Evolutionary conservation across 2,888 invertebrate species (phyloP).

Genomic region (Meandrusa payeni): DNA sequence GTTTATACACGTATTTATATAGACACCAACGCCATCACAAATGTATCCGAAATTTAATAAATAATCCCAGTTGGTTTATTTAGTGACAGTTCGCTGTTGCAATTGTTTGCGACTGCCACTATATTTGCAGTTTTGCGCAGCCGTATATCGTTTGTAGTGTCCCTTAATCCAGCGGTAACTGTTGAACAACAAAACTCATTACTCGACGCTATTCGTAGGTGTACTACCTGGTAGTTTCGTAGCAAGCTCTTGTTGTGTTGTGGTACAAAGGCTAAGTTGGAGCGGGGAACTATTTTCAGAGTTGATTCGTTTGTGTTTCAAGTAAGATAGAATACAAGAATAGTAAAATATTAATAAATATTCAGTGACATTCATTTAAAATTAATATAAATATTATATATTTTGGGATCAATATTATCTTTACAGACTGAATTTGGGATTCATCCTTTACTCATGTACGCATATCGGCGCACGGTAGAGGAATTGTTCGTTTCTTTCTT

Average conservation of each 20-base stretch:
- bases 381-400: too few relatives aligned
- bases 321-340: too few relatives aligned
- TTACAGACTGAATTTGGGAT: too few relatives aligned
- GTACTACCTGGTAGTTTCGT: slow-evolving; percentile 59
- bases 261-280: slow-evolving; percentile 27
- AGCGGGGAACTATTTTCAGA: slow-evolving; percentile 18
- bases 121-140: slow-evolving; percentile 33
- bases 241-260: slow-evolving; percentile 45
- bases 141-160: slow-evolving; percentile 52
- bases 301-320: too few relatives aligned
- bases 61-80: slow-evolving; percentile 17
- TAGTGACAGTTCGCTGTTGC: slow-evolving; percentile 15
- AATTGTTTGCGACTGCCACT: slow-evolving; percentile 37
- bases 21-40: slow-evolving; percentile 6
- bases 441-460: too few relatives aligned
- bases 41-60: slow-evolving; percentile 13
- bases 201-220: slow-evolving; percentile 62
- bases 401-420: too few relatives aligned
- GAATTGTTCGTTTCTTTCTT: too few relatives aligned
- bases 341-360: too few relatives aligned
- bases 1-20: slow-evolving; percentile 3
- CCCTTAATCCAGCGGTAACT: slow-evolving; percentile 64
- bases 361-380: too few relatives aligned
- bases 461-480: too few relatives aligned
- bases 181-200: slow-evolving; percentile 77